These are phyloP conservation scores for Anas capensis DNA, from an alignment of 2,797 vertebrate genomes.

Conservation along the genomic window DNA sequence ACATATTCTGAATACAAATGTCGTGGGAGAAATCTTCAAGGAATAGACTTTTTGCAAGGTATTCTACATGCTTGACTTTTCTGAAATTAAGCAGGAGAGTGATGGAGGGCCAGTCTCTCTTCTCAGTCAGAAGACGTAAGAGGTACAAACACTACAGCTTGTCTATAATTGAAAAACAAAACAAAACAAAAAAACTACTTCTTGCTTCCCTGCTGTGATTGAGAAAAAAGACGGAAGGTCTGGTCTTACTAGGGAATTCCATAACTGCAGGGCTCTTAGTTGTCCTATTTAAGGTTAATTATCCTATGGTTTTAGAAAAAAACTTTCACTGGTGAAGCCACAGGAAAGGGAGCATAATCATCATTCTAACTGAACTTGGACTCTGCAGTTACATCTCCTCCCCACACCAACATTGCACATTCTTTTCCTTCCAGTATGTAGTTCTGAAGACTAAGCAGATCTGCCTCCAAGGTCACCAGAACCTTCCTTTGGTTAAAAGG, in stretches of 20 bases:
- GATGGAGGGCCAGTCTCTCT: neutral
- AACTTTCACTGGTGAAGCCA: neutral
- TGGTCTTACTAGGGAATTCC: neutral
- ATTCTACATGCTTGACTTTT: neutral
- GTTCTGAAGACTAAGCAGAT: neutral
- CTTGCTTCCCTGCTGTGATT: neutral
- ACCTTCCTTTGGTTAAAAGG: neutral
- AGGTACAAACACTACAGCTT: neutral
- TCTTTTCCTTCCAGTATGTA: neutral
- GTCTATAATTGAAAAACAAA: neutral
- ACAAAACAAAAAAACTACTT: neutral
- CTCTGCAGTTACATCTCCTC: neutral
- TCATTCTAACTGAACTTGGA: neutral
- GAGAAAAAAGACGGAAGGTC: neutral
- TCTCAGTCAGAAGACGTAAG: neutral
- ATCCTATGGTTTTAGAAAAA: neutral
- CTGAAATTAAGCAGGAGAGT: neutral
- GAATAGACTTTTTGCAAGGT: neutral
- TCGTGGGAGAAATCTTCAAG: neutral
- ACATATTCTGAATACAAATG: neutral
- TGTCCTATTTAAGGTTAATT: neutral
- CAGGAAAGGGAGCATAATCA: neutral
- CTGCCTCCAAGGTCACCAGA: neutral
- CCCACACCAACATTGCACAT: neutral
- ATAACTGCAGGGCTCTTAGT: neutral